A percentile compares a stretch with the other conserved stretches of the same genome.
Conservation (phyloP, 92 coral and sea anemone genomes). For the Bergia puertoricense region DNA sequence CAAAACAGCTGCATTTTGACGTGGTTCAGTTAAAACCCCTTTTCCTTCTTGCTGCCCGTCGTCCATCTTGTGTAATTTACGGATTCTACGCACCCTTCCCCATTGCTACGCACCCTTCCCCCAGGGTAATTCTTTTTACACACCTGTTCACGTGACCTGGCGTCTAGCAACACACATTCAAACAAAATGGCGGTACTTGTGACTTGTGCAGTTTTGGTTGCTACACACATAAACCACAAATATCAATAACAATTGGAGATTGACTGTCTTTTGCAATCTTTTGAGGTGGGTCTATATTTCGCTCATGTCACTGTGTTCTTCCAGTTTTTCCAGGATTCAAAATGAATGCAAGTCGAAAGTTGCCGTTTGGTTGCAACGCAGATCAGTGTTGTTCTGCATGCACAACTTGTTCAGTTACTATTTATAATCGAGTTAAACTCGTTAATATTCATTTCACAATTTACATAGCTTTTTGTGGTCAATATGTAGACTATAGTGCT, state of each 20-base stretch:
- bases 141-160: conserved; percentile 40
- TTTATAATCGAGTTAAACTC: not conserved
- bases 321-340: not conserved
- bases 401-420: not conserved
- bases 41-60: conserved; percentile 1
- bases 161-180: conserved; percentile 47
- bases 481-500: not conserved
- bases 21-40: not conserved
- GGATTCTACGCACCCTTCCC: not conserved
- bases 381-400: not conserved
- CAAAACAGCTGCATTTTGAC: conserved; percentile 72
- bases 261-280: not conserved
- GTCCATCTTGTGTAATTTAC: conserved; percentile 17
- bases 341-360: not conserved
- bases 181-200: conserved; percentile 45
- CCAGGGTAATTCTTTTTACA: not conserved
- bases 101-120: not conserved
- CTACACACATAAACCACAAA: conserved; percentile 20
- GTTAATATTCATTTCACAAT: no score
- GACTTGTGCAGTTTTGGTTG: conserved; percentile 40
- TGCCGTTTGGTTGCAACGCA: not conserved
- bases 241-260: not conserved
- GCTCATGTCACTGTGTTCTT: not conserved
- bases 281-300: not conserved
- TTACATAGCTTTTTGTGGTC: not conserved